Conservation (phyloP, 2,888 invertebrate species). For the Mythimna ferrago region DNA sequence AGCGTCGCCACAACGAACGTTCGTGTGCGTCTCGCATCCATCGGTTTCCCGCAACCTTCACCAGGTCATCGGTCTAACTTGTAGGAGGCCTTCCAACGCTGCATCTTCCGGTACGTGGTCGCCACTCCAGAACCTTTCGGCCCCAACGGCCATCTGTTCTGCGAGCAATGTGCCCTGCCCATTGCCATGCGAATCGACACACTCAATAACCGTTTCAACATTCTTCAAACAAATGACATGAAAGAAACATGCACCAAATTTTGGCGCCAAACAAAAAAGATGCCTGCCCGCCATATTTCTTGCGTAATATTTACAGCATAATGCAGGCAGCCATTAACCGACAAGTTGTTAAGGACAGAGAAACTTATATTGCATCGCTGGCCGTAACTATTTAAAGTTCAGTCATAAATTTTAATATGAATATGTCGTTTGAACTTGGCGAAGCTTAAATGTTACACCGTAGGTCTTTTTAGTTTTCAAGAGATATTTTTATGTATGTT, state of each 20-base stretch:
- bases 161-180: too few relatives aligned
- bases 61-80: too few relatives aligned
- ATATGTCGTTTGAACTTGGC: constrained; percentile 81
- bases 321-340: constrained; percentile 55
- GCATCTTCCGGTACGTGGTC: too few relatives aligned
- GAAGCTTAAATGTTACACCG: constrained; percentile 60
- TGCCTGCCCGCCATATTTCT: constrained; percentile 40
- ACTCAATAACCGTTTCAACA: neutral
- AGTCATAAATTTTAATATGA: constrained; percentile 87
- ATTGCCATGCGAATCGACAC: neutral
- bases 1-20: too few relatives aligned
- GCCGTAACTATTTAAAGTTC: constrained; percentile 84
- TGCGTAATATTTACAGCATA: constrained; percentile 52
- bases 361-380: constrained; percentile 79
- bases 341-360: constrained; percentile 77
- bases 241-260: constrained; percentile 27
- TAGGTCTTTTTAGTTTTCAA: constrained; percentile 5
- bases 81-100: too few relatives aligned
- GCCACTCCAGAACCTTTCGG: too few relatives aligned
- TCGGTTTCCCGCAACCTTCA: too few relatives aligned
- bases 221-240: constrained; percentile 3
- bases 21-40: too few relatives aligned
- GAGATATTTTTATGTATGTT: neutral
- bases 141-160: too few relatives aligned
- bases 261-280: constrained; percentile 45